Evolutionary conservation across 2,888 invertebrate species (phyloP), one percentile per base, ranked within the genome.

Genomic region (Cerastis rubricosa): DNA sequence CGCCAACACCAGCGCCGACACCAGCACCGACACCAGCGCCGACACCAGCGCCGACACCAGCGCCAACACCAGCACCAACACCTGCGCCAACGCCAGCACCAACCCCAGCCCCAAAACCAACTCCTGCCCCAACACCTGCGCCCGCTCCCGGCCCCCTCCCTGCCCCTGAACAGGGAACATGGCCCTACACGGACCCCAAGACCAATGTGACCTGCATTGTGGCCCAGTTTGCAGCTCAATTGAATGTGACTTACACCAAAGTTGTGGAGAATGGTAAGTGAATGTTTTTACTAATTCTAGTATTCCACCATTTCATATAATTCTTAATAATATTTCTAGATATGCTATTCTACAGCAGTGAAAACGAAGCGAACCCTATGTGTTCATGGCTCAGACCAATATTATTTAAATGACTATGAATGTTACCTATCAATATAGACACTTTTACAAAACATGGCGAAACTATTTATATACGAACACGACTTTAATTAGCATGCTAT

Each of bases 181-280:
- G 96, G 96, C 64, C 76, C 0, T 93, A 81, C 77, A 85, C 86
- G 0, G 93, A 96, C 63, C 73, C 83, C 19, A 89, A 83, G 49
- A 85, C 54, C 49, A 97, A 97, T 88, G 90, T 95, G 0, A 97
- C 97, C 11, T 98, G 98, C 89, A 97, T 98, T 45, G 90, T 98
- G 69, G 92, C 97, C 12, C 95, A 97, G 92, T 97, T 98, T 96
- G 97, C 98, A 0, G 97, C 97, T 9, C 97, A 97, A 90, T 93
- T 98, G 75, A 97, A 97, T 87, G 94, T 98, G 71, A 95, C 96
- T 0, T 97, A 97, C 89, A 88, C 91, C 43, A 94, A 92, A 78
- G 89, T 74, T 22, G 91, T 89, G 45, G 80, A 91, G 40, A 91
- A 91, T 70, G 89, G 95, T 95, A 80, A 95, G 95, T 94, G 40